A percentile compares a stretch with the other conserved stretches of the same genome.
These are phyloP conservation scores for Drosophila melanosoma DNA, from an alignment of 2,888 invertebrate species.

Conservation along the genomic window DNA sequence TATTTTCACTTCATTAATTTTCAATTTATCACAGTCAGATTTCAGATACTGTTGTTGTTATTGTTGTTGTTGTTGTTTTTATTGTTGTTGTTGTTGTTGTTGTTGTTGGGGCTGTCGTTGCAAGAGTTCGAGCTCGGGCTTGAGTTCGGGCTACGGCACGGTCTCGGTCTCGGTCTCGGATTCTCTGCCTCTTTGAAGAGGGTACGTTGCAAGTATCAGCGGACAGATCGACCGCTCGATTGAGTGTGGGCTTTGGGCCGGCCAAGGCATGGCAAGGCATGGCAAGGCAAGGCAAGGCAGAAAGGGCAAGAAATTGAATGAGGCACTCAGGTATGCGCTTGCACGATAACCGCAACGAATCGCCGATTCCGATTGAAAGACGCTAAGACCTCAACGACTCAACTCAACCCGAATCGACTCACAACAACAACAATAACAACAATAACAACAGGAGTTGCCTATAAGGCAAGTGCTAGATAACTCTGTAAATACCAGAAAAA, in stretches of 20 bases:
- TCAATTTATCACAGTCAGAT: slow-evolving; percentile 85
- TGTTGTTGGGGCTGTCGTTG: slow-evolving; percentile 30
- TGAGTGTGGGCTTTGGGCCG: slow-evolving; percentile 46
- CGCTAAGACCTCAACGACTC: slow-evolving; percentile 12
- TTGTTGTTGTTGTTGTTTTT: slow-evolving; percentile 10
- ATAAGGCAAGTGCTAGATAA: slow-evolving; percentile 33
- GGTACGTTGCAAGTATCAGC: slow-evolving; percentile 65
- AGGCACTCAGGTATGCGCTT: slow-evolving; percentile 75
- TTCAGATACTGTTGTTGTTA: slow-evolving; percentile 71
- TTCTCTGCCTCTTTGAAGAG: slow-evolving; percentile 63
- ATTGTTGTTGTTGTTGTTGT: neutral
- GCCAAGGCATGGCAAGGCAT: neutral
- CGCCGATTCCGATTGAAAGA: slow-evolving; percentile 43
- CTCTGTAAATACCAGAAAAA: slow-evolving; percentile 2
- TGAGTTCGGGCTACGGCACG: slow-evolving; percentile 6
- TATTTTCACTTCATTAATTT: slow-evolving; percentile 85
- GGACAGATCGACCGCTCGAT: slow-evolving; percentile 64
- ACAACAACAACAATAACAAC: slow-evolving; percentile 4
- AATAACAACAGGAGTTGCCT: neutral
- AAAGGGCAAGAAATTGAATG: slow-evolving; percentile 57
- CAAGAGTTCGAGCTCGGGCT: slow-evolving; percentile 13
- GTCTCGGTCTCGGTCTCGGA: slow-evolving; percentile 8
- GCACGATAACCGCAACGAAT: slow-evolving; percentile 74
- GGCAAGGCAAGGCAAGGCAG: slow-evolving; percentile 8
- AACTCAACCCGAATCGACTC: neutral